Evolutionary conservation across 1,140 invertebrate genomes (phyloP).

Genomic region (Battus philenor): DNA sequence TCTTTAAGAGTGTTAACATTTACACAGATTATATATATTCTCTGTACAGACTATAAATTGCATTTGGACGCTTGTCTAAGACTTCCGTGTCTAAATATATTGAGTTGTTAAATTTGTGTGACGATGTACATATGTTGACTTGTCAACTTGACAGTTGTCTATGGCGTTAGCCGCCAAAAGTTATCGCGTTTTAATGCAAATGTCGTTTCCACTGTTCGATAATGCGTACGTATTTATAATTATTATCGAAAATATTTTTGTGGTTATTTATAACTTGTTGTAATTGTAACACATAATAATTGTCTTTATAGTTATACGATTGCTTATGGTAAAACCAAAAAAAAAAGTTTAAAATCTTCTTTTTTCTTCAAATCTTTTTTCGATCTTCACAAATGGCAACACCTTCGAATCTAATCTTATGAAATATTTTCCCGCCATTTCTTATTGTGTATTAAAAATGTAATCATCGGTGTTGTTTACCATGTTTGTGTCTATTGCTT

Average conservation of each 20-base stretch:
- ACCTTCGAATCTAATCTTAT: not conserved
- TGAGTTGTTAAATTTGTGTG: no score
- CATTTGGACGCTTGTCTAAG: no score
- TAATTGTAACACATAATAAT: conserved; percentile 19
- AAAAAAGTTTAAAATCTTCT: not conserved
- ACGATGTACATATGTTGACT: no score
- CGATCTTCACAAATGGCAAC: not conserved
- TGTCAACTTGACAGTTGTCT: no score
- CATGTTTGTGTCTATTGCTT: no score
- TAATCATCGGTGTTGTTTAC: no score
- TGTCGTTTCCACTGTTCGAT: conserved; percentile 15
- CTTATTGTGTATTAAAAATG: not conserved
- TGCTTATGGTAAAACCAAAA: conserved; percentile 10
- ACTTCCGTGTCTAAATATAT: no score
- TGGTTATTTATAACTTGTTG: conserved; percentile 41
- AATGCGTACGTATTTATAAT: conserved; percentile 8
- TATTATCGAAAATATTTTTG: conserved; percentile 29
- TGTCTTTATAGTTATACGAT: conserved; percentile 10
- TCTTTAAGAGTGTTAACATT: no score
- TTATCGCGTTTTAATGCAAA: no score
- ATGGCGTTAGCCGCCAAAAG: no score
- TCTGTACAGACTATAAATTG: no score
- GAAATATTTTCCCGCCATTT: not conserved
- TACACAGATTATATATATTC: no score
- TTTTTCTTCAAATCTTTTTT: not conserved